Evolutionary conservation across 2,797 vertebrate genomes (phyloP).

Genomic region (Sebastes glaucus): DNA sequence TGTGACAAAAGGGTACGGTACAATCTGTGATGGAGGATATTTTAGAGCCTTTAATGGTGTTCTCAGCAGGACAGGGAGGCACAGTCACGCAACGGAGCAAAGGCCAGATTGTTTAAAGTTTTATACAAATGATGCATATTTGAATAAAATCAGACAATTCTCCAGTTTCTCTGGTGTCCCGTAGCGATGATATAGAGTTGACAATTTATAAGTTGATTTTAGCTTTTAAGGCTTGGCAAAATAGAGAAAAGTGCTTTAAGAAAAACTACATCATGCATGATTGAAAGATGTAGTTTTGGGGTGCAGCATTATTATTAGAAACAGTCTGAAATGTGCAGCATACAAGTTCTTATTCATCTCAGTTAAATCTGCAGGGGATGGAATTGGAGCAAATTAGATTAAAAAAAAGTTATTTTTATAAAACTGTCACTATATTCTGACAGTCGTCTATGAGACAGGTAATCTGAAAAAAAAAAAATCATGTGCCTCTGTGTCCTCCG

Average conservation of each 20-base stretch:
- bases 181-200: background rate
- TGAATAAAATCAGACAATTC: constrained; percentile 35
- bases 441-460: too few relatives aligned
- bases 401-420: too few relatives aligned
- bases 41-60: constrained; percentile 58
- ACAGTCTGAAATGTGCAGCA: background rate
- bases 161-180: background rate
- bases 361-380: background rate
- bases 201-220: background rate
- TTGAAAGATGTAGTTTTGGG: background rate
- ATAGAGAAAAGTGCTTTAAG: background rate
- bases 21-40: constrained; percentile 50
- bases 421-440: too few relatives aligned
- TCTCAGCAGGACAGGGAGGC: constrained; percentile 39
- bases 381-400: too few relatives aligned
- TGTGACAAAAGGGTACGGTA: constrained; percentile 43
- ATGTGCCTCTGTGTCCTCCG: too few relatives aligned
- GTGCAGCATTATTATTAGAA: background rate
- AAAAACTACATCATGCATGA: background rate
- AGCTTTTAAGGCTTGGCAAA: background rate
- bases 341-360: background rate
- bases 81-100: constrained; percentile 53
- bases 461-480: too few relatives aligned
- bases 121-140: constrained; percentile 56
- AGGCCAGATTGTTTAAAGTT: constrained; percentile 43